Base-by-base conservation (phyloP, 2,113 vertebrate species). In the Eretmochelys imbricata region DNA sequence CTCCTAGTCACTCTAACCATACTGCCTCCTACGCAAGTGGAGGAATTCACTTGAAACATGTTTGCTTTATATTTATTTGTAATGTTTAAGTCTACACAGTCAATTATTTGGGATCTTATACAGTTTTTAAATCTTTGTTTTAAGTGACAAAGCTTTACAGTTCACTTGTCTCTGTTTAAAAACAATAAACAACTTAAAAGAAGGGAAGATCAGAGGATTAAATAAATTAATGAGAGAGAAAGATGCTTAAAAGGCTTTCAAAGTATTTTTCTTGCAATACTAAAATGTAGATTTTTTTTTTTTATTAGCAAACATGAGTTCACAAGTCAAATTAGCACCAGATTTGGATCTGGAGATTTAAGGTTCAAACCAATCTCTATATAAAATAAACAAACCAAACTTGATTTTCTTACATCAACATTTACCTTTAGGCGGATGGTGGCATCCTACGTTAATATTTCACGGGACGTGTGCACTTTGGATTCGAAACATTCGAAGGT, bases 181-280 rank as follows among this genome's bases (percentile, higher is more conserved):
- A 97, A 53, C 72, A 97, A 95, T 91, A 96, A 96, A 96, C 84
- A 97, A 93, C 96, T 96, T 96, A 94, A 98, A 97, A 96, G 95
- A 94, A 96, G 69, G 89, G 55, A 89, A 98, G 97, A 97, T 97
- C 96, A 98, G 97, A 98, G 89, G 96, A 96, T 95, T 96, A 97
- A 97, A 80, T 89, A 96, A 97, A 97, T 97, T 97, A 97, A 98
- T 97, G 93, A 98, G 89, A 90, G 72, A 62, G 94, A 95, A 96
- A 94, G 92, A 96, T 93, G 95, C 91, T 95, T 96, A 97, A 96
- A 98, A 98, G 96, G 91, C 87, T 94, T 97, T 97, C 95, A 89
- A 96, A 97, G 94, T 95, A 86, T 94, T 85, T 89, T 92, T 95
- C 82, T 95, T 94, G 94, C 90, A 96, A 96, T 93, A 95, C 89